A percentile compares a stretch with the other conserved stretches of the same genome.
Evolutionary conservation across 2,888 invertebrate species (phyloP).

Genomic region (Acronicta aceris): DNA sequence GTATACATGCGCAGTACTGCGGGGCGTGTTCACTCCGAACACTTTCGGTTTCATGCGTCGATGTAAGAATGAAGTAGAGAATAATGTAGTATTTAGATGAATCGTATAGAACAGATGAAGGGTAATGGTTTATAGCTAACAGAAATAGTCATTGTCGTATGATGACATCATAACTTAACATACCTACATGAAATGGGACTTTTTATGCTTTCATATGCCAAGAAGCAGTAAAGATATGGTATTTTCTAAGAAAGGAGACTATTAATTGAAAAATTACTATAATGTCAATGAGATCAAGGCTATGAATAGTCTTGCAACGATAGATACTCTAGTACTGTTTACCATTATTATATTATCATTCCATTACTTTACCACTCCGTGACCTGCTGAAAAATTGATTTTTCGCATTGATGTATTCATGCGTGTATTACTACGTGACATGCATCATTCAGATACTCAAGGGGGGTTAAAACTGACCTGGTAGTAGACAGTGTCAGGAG

Average conservation of each 20-base stretch:
- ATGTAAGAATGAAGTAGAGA: conserved; percentile 39
- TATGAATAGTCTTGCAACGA: too few relatives aligned
- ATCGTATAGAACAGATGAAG: conserved; percentile 37
- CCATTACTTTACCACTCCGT: conserved; percentile 3
- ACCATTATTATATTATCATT: background rate
- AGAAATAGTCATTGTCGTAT: conserved; percentile 9
- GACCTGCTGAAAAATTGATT: background rate
- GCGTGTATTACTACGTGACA: background rate
- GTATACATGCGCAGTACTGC: conserved; percentile 18
- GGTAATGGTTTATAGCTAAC: conserved; percentile 27
- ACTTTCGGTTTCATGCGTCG: conserved; percentile 16
- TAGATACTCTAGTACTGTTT: too few relatives aligned
- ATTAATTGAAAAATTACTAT: too few relatives aligned
- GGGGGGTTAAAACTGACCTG: conserved; percentile 89
- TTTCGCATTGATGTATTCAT: conserved; percentile 1
- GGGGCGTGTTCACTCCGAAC: conserved; percentile 16
- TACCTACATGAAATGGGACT: conserved; percentile 3
- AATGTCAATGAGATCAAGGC: too few relatives aligned
- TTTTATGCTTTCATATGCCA: conserved; percentile 1
- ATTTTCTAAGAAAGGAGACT: background rate
- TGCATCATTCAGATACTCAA: background rate
- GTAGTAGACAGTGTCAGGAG: conserved; percentile 97
- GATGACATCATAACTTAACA: conserved; percentile 2
- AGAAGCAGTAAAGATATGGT: conserved; percentile 4
- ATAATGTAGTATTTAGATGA: conserved; percentile 28